phyloP scores from a whole-genome alignment of 2,797 vertebrate genomes.

The Clarias fuscus region DNA sequence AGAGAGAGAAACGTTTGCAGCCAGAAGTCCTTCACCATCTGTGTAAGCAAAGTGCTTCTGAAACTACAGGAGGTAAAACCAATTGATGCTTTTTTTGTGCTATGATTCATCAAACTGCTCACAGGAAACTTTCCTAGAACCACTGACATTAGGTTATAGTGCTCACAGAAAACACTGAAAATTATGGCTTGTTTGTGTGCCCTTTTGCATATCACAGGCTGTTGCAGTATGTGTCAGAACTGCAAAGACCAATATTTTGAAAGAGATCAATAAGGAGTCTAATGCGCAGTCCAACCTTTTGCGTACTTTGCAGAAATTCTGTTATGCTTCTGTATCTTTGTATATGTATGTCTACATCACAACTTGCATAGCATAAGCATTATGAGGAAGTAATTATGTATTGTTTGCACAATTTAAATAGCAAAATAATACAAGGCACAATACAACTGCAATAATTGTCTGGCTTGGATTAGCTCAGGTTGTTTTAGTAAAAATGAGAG shows the following conservation, averaged over 20 bases:
- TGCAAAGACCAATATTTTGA: not conserved
- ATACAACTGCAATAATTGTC: not conserved
- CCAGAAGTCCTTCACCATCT: not conserved
- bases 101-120: constrained; percentile 22
- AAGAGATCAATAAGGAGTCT: not conserved
- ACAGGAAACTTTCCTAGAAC: constrained; percentile 7
- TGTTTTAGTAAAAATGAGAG: not conserved
- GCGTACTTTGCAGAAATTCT: not conserved
- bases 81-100: not conserved
- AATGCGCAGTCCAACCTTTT: not conserved
- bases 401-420: not conserved
- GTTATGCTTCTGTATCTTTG: not conserved
- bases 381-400: not conserved
- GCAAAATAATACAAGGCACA: not conserved
- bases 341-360: not conserved
- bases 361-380: not conserved
- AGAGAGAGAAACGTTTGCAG: not conserved
- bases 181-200: constrained; percentile 10
- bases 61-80: not conserved
- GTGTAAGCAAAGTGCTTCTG: constrained; percentile 16
- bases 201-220: constrained; percentile 18
- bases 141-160: constrained; percentile 4
- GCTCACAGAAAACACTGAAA: constrained; percentile 11
- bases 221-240: not conserved
- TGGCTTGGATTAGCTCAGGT: not conserved